Conservation (phyloP, 2,888 invertebrate species). For the Epistrophe eligans region DNA sequence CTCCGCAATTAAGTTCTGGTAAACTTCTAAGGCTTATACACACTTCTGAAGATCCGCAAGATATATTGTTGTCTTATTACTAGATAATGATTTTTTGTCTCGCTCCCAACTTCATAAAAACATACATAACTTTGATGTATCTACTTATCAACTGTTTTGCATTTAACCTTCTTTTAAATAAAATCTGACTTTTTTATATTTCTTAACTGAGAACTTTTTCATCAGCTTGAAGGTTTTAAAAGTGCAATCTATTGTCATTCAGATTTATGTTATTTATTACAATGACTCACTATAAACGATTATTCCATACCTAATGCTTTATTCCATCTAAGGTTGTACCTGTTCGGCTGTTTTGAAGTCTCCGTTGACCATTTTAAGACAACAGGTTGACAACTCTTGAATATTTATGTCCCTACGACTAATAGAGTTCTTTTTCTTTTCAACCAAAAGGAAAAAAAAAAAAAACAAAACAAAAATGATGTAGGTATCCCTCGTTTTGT, state of each 20-base stretch:
- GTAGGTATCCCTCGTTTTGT: conserved; percentile 25
- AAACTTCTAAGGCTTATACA: too few species aligned
- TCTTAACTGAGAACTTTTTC: not conserved
- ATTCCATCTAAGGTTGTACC: conserved; percentile 41
- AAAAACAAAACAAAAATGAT: too few species aligned
- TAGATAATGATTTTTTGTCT: too few species aligned
- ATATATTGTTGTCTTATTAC: too few species aligned
- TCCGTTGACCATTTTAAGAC: conserved; percentile 65
- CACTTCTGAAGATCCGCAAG: too few species aligned
- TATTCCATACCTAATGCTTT: not conserved
- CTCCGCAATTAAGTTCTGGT: too few species aligned
- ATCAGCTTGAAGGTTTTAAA: not conserved
- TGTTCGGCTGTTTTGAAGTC: conserved; percentile 64
- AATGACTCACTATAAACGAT: conserved; percentile 5
- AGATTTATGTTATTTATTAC: not conserved
- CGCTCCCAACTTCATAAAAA: too few species aligned
- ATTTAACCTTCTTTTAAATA: not conserved
- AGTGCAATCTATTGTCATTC: not conserved
- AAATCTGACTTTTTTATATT: not conserved
- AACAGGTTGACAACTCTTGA: conserved; percentile 70
- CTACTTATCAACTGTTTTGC: too few species aligned
- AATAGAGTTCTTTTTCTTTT: not conserved
- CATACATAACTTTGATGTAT: too few species aligned
- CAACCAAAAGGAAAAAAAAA: not conserved
- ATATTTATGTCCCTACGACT: conserved; percentile 62